Conservation (phyloP, 2,888 invertebrate genomes). For the Eristalis tenax region DNA sequence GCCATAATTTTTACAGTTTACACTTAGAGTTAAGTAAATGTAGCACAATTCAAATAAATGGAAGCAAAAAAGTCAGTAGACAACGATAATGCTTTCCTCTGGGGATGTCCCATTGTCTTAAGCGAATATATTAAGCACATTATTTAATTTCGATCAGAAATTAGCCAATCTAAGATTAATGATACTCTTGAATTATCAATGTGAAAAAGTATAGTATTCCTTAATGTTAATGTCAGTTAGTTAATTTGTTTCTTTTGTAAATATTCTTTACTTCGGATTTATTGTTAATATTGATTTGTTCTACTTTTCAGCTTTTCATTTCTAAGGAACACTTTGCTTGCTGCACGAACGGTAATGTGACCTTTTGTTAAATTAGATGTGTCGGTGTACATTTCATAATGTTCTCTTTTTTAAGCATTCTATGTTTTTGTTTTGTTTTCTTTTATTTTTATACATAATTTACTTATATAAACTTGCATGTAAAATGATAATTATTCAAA, state of each 20-base stretch:
- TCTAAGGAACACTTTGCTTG: slow-evolving; percentile 61
- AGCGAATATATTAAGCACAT: too few relatives aligned
- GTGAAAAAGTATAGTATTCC: not conserved
- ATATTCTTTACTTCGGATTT: not conserved
- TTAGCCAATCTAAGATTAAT: too few relatives aligned
- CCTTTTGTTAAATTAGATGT: slow-evolving; percentile 51
- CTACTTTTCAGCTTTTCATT: slow-evolving; percentile 57
- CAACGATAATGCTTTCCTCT: too few relatives aligned
- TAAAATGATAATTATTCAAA: slow-evolving; percentile 44
- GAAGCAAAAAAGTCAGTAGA: too few relatives aligned
- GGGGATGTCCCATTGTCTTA: too few relatives aligned
- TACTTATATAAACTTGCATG: slow-evolving; percentile 48
- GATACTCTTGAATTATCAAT: not conserved
- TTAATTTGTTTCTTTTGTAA: not conserved
- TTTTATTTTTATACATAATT: slow-evolving; percentile 12
- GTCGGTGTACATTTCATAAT: slow-evolving; percentile 43
- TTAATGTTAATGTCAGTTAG: not conserved
- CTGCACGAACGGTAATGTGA: slow-evolving; percentile 63
- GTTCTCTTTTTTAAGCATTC: slow-evolving; percentile 39
- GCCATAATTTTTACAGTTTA: too few relatives aligned
- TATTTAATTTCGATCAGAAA: too few relatives aligned
- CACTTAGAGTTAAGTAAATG: too few relatives aligned
- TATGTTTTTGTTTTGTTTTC: slow-evolving; percentile 9
- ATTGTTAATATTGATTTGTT: slow-evolving; percentile 2
- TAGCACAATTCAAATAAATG: too few relatives aligned